Evolutionary conservation across 2,113 vertebrate species (phyloP).

Genomic region (Hystrix cristata): DNA sequence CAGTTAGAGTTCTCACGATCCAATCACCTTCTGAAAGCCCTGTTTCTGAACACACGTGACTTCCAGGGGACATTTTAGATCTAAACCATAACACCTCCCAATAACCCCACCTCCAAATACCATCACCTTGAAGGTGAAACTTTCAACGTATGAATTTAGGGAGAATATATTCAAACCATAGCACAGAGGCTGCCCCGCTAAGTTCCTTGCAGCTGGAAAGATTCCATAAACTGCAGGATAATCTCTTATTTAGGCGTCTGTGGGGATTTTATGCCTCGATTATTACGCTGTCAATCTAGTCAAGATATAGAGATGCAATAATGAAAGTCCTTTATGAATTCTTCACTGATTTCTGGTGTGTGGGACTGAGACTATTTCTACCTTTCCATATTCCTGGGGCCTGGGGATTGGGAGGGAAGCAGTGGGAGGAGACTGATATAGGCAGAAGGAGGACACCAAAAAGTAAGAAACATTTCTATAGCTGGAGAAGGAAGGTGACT

Average conservation of each 20-base stretch:
- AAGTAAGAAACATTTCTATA: not conserved
- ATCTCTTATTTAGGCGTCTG: not conserved
- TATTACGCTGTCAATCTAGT: not conserved
- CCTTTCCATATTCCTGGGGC: not conserved
- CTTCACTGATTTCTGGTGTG: not conserved
- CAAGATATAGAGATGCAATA: not conserved
- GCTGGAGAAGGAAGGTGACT: constrained; percentile 6
- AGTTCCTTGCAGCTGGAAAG: not conserved
- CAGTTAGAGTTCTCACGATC: not conserved
- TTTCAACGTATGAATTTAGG: not conserved
- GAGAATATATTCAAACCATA: not conserved
- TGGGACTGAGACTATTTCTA: not conserved
- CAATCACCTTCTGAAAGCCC: not conserved
- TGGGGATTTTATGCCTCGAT: not conserved
- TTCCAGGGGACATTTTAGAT: not conserved
- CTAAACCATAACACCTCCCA: not conserved
- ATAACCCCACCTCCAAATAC: not conserved
- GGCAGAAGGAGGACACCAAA: not conserved
- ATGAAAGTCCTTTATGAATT: not conserved
- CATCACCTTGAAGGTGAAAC: not conserved
- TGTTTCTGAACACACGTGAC: not conserved
- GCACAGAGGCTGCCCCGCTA: not conserved
- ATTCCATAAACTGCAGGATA: not conserved
- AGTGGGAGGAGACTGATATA: not conserved
- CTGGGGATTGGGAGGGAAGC: not conserved